These are phyloP conservation scores for Eunapius fragilis DNA, from an alignment of 37 sponge, comb jelly and placozoan genomes.

Conservation along the genomic window DNA sequence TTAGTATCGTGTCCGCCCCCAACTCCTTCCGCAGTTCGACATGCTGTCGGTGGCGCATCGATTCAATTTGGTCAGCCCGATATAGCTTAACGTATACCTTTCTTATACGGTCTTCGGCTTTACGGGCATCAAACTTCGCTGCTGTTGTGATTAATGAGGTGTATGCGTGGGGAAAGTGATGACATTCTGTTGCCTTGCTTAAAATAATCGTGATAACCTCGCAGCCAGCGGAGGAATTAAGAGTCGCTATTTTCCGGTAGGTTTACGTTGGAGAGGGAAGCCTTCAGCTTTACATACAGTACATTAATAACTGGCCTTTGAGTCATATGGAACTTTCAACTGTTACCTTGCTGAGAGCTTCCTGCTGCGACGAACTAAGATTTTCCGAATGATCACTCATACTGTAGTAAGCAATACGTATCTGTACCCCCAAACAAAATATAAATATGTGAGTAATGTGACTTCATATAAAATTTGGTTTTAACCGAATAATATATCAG, in stretches of 20 bases:
- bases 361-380: slow-evolving; percentile 49
- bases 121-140: slow-evolving; percentile 48
- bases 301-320: no score
- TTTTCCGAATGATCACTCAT: slow-evolving; percentile 68
- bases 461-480: no score
- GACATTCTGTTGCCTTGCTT: no score
- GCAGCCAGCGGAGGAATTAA: slow-evolving; percentile 67
- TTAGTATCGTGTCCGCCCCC: slow-evolving; percentile 48
- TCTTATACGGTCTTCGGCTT: slow-evolving; percentile 55
- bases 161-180: no score
- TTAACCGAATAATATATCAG: no score
- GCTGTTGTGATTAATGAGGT: slow-evolving; percentile 11
- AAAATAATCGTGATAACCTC: slow-evolving; percentile 16
- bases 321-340: no score
- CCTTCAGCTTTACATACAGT: not conserved
- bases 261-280: not conserved
- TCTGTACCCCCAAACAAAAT: no score
- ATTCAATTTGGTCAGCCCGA: not conserved
- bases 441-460: no score
- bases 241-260: slow-evolving; percentile 46
- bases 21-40: slow-evolving; percentile 38
- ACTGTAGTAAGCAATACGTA: no score
- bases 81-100: slow-evolving; percentile 28
- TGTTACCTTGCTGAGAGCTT: slow-evolving; percentile 29
- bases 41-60: slow-evolving; percentile 24